These are phyloP conservation scores for Mamestra configurata DNA, from an alignment of 1,140 invertebrate species.

Conservation along the genomic window DNA sequence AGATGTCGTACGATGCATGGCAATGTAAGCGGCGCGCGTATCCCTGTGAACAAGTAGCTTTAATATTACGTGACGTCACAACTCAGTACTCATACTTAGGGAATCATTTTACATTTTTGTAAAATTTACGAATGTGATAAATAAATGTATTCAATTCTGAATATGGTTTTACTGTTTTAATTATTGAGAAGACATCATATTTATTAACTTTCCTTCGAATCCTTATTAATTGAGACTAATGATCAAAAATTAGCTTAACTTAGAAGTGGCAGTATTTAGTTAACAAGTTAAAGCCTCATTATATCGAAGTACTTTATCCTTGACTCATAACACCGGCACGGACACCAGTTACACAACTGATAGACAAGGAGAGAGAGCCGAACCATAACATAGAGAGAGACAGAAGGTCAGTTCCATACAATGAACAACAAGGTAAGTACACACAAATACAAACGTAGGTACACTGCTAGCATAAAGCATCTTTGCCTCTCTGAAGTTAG, in stretches of 20 bases:
- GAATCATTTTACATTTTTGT: constrained; percentile 6
- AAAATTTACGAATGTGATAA: constrained; percentile 34
- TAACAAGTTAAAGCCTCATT: neutral
- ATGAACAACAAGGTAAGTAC: no score
- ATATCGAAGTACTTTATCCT: neutral
- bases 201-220: no score
- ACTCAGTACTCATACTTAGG: neutral
- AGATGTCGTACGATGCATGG: no score
- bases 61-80: neutral
- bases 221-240: no score
- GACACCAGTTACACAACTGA: neutral
- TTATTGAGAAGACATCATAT: no score
- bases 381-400: no score
- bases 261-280: neutral
- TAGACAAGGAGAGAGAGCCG: neutral
- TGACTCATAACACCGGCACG: neutral
- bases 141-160: constrained; percentile 23
- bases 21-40: no score
- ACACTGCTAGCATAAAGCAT: no score
- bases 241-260: neutral
- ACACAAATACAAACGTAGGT: no score
- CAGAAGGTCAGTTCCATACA: no score
- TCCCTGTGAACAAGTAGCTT: no score
- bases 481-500: no score
- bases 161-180: neutral